Conservation (phyloP, 35 echinoderm and acorn worm species). For the Patiria miniata region DNA sequence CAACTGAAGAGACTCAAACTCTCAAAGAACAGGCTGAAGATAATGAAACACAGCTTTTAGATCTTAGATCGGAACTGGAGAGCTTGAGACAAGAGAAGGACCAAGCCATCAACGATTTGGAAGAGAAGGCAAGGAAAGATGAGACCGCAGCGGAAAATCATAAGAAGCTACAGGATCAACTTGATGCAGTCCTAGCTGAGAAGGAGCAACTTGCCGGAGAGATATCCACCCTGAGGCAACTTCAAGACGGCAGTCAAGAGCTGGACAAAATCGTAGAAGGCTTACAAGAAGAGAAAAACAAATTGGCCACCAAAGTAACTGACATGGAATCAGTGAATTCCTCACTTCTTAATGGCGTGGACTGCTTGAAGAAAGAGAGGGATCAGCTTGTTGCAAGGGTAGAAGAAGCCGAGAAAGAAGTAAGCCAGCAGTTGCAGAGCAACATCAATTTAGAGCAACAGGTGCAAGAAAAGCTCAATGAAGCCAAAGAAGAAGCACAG, state of each 20-base stretch:
- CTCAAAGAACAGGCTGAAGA: slow-evolving; percentile 42
- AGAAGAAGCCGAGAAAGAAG: slow-evolving; percentile 35
- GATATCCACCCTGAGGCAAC: neutral
- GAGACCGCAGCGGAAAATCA: neutral
- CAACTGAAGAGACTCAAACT: neutral
- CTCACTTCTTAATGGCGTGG: slow-evolving; percentile 8
- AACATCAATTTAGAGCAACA: slow-evolving; percentile 33
- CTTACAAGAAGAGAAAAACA: slow-evolving; percentile 24
- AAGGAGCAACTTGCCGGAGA: slow-evolving; percentile 39
- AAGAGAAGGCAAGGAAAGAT: neutral
- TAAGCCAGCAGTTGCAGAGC: slow-evolving; percentile 15
- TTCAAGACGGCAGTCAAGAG: slow-evolving; percentile 12
- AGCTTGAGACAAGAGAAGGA: slow-evolving; percentile 16
- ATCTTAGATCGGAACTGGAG: slow-evolving; percentile 31
- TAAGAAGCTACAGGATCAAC: slow-evolving; percentile 38
- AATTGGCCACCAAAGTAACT: slow-evolving; percentile 15
- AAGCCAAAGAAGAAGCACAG: slow-evolving; percentile 55
- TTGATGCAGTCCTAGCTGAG: slow-evolving; percentile 34
- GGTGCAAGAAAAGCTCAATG: slow-evolving; percentile 23
- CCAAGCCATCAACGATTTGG: neutral
- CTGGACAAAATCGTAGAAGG: neutral
- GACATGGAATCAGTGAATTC: slow-evolving; percentile 32
- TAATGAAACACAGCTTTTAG: neutral
- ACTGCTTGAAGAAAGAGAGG: slow-evolving; percentile 29
- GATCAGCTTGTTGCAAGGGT: slow-evolving; percentile 17